Percentiles rank a stretch among this genome's conserved stretches.
These are phyloP conservation scores for Vandiemenella viatica DNA, from an alignment of 2,888 invertebrate species.

Conservation along the genomic window DNA sequence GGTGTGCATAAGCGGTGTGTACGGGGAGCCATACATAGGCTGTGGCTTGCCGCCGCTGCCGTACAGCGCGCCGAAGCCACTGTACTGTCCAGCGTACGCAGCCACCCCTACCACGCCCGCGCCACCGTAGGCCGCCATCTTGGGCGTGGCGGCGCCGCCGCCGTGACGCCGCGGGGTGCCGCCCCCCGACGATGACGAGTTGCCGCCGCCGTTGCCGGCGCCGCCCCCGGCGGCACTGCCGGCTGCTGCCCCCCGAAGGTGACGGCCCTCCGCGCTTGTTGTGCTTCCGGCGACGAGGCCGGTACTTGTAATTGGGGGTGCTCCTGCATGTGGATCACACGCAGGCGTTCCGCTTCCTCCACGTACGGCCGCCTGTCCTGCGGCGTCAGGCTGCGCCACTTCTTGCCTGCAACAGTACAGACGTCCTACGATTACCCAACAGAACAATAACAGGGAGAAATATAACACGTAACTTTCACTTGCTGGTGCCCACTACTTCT, in stretches of 20 bases:
- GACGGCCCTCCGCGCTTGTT: conserved; percentile 50
- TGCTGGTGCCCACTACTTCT: too few species aligned
- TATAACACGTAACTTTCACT: too few species aligned
- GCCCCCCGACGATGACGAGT: conserved; percentile 16
- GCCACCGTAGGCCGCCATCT: conserved; percentile 20
- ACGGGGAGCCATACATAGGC: conserved; percentile 4
- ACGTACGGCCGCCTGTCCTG: conserved; percentile 91
- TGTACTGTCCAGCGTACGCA: conserved; percentile 23
- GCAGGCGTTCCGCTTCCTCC: conserved; percentile 86
- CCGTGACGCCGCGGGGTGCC: conserved; percentile 13
- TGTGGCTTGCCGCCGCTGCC: too few species aligned
- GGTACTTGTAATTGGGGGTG: conserved; percentile 96
- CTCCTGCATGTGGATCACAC: conserved; percentile 94
- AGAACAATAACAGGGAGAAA: too few species aligned
- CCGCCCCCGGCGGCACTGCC: conserved; percentile 24
- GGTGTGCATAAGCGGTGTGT: conserved; percentile 40
- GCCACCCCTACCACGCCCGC: background rate
- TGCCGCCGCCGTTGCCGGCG: conserved; percentile 34
- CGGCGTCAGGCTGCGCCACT: conserved; percentile 89
- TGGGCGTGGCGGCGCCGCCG: conserved; percentile 20
- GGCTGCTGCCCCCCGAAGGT: conserved; percentile 25
- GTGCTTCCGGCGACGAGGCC: conserved; percentile 83
- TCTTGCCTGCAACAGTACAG: conserved; percentile 62
- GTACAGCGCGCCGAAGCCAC: conserved; percentile 14
- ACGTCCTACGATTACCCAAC: too few species aligned